Base-by-base conservation (phyloP, 2,888 invertebrate species). In the Hydraecia micacea region DNA sequence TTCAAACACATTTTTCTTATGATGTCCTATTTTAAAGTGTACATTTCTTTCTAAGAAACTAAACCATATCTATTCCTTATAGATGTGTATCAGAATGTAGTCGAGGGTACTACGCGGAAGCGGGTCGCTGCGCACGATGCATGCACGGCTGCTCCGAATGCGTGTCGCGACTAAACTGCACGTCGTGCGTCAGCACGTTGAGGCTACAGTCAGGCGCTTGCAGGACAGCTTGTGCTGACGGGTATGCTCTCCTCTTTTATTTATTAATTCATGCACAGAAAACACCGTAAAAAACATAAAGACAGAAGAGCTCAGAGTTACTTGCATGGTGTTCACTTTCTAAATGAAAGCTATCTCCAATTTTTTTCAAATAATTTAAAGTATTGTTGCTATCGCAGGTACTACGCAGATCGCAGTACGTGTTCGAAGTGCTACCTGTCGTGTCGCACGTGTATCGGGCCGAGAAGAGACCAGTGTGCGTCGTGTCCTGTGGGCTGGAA, bases 371-470 rank as follows among this genome's bases (percentile, higher is more conserved):
- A 42, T 58, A 32, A 62, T 49, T 68, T 42, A n/a, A 7, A 18
- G 0, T 36, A 3, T n/a, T 15, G 9, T 70, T 63, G 18, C 25
- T 25, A 3, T 46, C 49, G 2, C 67, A 98, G 98, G 72, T 99
- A 98, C 94, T 99, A 98, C 95, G 98, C 98, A 90, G 99, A 99
- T 92, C 97, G 98, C 18, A 98, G 98, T 52, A 97, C 97, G 21
- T 99, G 99, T 91, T 97, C 98, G 66, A 98, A 98, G 91, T 99
- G 99, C 93, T 98, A 98, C 93, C 97, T 98, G 77, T 98, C 98
- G 73, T 99, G 99, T 91, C 97, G 97, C 90, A 98, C 98, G 13
- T 99, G 99, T 93, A 98, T 98, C 87, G 99, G 99, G 0, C 98
- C 98, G 0, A 97, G 98, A 66, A 97, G 98, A 55, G 98, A 98